phyloP scores from a whole-genome alignment of 1,140 invertebrate species.

The Oryctes rhinoceros region DNA sequence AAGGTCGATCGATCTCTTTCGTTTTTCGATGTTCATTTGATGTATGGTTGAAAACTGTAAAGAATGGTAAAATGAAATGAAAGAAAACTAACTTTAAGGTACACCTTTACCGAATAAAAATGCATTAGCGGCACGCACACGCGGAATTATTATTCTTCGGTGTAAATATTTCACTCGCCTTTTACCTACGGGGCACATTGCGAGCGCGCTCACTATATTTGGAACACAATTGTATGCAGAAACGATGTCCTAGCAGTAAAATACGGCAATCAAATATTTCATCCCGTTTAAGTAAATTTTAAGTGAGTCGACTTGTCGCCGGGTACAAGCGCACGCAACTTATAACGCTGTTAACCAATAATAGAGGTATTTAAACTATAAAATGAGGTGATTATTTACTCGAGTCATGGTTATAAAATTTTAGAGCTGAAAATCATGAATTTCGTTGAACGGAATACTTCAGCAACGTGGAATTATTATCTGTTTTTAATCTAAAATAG shows the following conservation, averaged over 20 bases:
- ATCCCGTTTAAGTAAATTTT: constrained; percentile 31
- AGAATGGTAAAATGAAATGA: no score
- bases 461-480: not conserved
- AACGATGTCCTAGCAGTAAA: constrained; percentile 25
- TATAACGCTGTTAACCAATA: constrained; percentile 33
- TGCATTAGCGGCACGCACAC: no score
- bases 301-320: not conserved
- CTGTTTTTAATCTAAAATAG: not conserved
- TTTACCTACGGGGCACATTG: not conserved
- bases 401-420: not conserved
- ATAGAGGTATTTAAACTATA: not conserved
- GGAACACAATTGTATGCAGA: constrained; percentile 35
- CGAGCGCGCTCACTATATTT: constrained; percentile 15
- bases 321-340: not conserved
- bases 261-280: constrained; percentile 18
- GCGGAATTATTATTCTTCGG: not conserved
- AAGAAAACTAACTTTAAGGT: no score
- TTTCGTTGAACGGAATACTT: not conserved
- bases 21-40: no score
- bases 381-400: constrained; percentile 1
- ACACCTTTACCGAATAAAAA: no score
- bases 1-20: no score
- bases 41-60: no score
- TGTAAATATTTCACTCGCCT: not conserved
- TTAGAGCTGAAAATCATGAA: not conserved